Percentiles rank a stretch among this genome's conserved stretches.
Evolutionary conservation across 2,797 vertebrate species (phyloP).

Genomic region (Hydrolagus colliei): DNA sequence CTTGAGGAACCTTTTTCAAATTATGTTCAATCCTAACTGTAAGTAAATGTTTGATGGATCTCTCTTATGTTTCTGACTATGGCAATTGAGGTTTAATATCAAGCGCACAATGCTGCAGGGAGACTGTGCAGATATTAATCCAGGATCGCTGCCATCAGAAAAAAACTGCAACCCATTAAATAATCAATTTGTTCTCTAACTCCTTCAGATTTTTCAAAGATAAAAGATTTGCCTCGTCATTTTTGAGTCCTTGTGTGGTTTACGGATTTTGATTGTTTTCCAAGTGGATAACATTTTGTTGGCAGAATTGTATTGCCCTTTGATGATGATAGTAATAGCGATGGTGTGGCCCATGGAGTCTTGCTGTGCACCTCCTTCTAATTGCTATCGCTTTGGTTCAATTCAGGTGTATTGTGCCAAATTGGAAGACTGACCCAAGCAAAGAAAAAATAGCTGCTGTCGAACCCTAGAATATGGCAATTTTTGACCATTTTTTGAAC

Average conservation of each 20-base stretch:
- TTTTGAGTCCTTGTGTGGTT: neutral
- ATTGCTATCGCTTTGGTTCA: too few relatives aligned
- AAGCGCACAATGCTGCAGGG: neutral
- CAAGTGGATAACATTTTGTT: neutral
- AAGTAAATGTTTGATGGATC: slow-evolving; percentile 18
- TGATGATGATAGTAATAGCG: neutral
- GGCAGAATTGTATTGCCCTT: neutral
- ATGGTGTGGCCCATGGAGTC: neutral
- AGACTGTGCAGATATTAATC: neutral
- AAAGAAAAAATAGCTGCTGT: too few relatives aligned
- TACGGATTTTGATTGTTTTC: neutral
- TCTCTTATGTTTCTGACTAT: neutral
- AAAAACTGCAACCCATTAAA: neutral
- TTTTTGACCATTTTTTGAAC: too few relatives aligned
- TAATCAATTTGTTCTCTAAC: neutral
- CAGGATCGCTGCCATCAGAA: too few relatives aligned
- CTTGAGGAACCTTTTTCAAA: neutral
- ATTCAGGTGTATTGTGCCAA: too few relatives aligned
- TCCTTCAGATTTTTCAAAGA: neutral
- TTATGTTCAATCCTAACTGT: neutral
- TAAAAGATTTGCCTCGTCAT: neutral
- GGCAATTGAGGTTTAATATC: slow-evolving; percentile 4
- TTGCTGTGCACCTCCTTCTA: too few relatives aligned
- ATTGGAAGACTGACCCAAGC: too few relatives aligned
- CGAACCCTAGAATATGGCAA: too few relatives aligned